Evolutionary conservation across 2,797 vertebrate genomes (phyloP).

Genomic region (Gallinago nigripennis): DNA sequence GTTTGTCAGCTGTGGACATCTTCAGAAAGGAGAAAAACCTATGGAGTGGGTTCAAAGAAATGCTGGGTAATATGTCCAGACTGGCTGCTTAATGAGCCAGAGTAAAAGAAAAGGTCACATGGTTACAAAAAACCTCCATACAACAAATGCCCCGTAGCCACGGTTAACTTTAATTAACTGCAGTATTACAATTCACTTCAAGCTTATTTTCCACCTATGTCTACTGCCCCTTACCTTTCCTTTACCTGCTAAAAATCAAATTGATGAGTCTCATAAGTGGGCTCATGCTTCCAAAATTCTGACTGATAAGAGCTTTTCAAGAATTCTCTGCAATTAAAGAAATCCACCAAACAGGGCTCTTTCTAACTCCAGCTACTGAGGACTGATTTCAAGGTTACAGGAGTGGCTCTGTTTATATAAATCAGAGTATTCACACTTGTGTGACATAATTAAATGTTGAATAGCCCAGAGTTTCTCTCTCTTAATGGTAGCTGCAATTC

Average conservation of each 20-base stretch:
- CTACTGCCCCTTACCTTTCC: constrained; percentile 22
- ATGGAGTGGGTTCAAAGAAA: constrained; percentile 55
- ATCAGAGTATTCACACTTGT: background rate
- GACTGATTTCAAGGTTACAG: background rate
- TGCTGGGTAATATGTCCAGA: constrained; percentile 50
- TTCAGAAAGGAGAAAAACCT: constrained; percentile 43
- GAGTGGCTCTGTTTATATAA: constrained; percentile 1
- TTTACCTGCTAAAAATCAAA: constrained; percentile 40
- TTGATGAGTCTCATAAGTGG: background rate
- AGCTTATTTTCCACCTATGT: constrained; percentile 58
- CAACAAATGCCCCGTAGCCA: constrained; percentile 70
- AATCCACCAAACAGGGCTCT: background rate
- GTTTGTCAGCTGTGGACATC: constrained; percentile 32
- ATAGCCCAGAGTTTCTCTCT: background rate
- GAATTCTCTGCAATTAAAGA: background rate
- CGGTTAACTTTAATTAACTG: constrained; percentile 78
- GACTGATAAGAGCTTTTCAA: background rate
- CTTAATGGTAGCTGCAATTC: constrained; percentile 1
- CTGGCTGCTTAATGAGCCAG: constrained; percentile 60
- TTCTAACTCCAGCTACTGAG: constrained; percentile 17
- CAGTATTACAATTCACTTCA: constrained; percentile 70
- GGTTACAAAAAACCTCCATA: constrained; percentile 56
- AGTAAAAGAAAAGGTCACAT: constrained; percentile 72
- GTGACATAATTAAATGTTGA: background rate
- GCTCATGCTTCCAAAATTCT: background rate